Base-by-base conservation (phyloP, 2,888 invertebrate genomes). In the Melipona beecheii region DNA sequence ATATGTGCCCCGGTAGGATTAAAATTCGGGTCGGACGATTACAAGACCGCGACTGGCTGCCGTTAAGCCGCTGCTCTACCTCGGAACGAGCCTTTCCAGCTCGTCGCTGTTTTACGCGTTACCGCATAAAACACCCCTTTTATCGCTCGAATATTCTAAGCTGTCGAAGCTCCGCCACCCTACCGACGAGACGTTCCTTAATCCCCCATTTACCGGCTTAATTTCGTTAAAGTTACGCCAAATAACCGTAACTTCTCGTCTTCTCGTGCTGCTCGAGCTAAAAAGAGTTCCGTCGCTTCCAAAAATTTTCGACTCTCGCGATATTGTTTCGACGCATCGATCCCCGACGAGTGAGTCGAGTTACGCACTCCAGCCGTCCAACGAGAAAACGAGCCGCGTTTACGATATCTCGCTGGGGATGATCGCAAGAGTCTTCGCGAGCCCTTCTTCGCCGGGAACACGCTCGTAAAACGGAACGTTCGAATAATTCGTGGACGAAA, bases 381-480 rank as follows among this genome's bases (percentile, higher is more conserved):
- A 13, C 56, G 24, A 49, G 31, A 52, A 19, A 62, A 24, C 50
- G 27, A 27, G 31, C 50, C 19, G 27, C 68, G 60, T 81, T 78
- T 78, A 78, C 81, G 78, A 50, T 65, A 73, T 69, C 71, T 27
- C n/a, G 27, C 9, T 43, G 27, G 54, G 17, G 43, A 78, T 78
- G 72, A 81, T 81, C 78, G 72, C 60, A 21, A 31, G 0, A 24
- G 50, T 27, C 27, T 66, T 56, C 62, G 13, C 56, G 27, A 43
- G 31, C 50, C 52, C 49, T 15, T 49, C 54, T 54, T 64, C 31
- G 9, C 27, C 27, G 6, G 49, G 36, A 54, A 50, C 31, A 43
- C 17, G 17, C 54, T 78, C 79, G 69, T 70, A 74, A 82, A 82
- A 82, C 60, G n/a, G 43, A 56, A 27, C n/a, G 36, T 17, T 81